Evolutionary conservation across 92 coral and sea anemone genomes (phyloP).

Genomic region (Epizoanthus illoricatus): DNA sequence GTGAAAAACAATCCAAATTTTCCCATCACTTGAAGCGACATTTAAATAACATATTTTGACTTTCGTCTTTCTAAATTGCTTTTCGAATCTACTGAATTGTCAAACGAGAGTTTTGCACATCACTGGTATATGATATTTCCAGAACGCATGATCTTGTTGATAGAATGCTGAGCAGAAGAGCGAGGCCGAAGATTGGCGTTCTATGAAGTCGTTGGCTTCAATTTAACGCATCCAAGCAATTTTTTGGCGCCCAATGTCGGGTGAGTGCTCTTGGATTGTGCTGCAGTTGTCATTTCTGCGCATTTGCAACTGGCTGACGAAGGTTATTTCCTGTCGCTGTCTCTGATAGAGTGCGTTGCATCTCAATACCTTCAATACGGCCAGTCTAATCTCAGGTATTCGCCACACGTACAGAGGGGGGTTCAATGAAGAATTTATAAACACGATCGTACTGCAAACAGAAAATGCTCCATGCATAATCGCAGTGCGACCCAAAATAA

Average conservation of each 20-base stretch:
- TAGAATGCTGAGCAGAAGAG: too few relatives aligned
- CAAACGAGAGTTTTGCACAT: too few relatives aligned
- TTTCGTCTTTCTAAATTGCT: too few relatives aligned
- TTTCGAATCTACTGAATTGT: too few relatives aligned
- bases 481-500: conserved; percentile 18
- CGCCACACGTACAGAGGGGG: conserved; percentile 37
- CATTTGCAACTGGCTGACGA: background rate
- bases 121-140: too few relatives aligned
- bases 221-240: conserved; percentile 18
- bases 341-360: background rate
- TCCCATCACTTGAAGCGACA: too few relatives aligned
- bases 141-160: too few relatives aligned
- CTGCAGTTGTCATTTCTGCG: conserved; percentile 1
- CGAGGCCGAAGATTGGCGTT: too few relatives aligned
- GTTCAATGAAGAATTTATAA: conserved; percentile 32
- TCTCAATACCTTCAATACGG: conserved; percentile 6
- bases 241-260: background rate
- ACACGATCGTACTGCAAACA: conserved; percentile 31
- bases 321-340: background rate
- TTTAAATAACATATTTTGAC: too few relatives aligned
- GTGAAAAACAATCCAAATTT: too few relatives aligned
- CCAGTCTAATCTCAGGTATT: conserved; percentile 28
- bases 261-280: background rate
- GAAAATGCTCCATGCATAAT: conserved; percentile 27
- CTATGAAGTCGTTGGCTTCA: background rate